phyloP scores from a whole-genome alignment of 2,113 vertebrate species.

The Uria aalge region DNA sequence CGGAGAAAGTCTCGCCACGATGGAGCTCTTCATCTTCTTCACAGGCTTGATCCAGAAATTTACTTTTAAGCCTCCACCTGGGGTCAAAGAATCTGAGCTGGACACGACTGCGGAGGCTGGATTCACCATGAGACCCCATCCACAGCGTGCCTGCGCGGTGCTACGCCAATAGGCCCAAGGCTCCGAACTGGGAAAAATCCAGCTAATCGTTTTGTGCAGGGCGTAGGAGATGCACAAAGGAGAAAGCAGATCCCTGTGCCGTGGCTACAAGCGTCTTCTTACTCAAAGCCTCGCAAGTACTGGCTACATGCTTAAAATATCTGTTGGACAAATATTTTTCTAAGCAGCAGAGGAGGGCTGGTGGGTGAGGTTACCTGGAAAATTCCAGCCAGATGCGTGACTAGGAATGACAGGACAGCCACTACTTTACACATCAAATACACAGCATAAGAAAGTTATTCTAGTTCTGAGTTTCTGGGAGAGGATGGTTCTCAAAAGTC shows the following conservation, averaged over 20 bases:
- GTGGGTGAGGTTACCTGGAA: not conserved
- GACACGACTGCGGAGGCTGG: conserved; percentile 22
- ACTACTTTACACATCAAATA: not conserved
- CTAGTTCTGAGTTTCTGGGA: not conserved
- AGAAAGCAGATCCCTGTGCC: not conserved
- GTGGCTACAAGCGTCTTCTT: not conserved
- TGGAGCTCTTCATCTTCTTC: conserved; percentile 77
- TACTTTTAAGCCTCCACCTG: conserved; percentile 36
- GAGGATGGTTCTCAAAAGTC: not conserved
- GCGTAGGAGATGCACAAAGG: not conserved
- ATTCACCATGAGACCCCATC: conserved; percentile 44
- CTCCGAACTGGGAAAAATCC: not conserved
- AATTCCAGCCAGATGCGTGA: not conserved
- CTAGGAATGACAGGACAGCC: not conserved
- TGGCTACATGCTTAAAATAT: not conserved
- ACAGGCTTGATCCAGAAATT: conserved; percentile 69
- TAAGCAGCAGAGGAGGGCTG: not conserved
- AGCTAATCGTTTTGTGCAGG: not conserved
- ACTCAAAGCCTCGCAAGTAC: not conserved
- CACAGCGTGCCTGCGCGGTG: conserved; percentile 53
- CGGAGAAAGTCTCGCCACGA: conserved; percentile 65
- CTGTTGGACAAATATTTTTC: not conserved
- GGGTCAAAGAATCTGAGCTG: conserved; percentile 36
- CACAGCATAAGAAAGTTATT: not conserved
- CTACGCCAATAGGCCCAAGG: not conserved